A percentile compares a stretch with the other conserved stretches of the same genome.
Evolutionary conservation across 2,888 invertebrate genomes (phyloP).

Genomic region (Lysandra coridon): DNA sequence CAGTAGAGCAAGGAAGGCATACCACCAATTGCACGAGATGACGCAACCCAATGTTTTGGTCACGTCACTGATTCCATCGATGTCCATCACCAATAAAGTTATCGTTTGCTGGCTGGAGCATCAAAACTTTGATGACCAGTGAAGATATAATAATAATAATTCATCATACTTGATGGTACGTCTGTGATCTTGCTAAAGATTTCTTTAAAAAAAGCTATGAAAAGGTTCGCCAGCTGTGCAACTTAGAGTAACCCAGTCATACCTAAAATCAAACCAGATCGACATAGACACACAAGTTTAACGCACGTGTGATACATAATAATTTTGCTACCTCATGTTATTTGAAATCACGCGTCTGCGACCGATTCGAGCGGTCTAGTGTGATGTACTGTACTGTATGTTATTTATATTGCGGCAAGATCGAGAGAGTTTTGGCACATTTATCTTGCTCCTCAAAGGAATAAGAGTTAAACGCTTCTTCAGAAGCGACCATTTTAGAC

Average conservation of each 20-base stretch:
- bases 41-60: too few relatives aligned
- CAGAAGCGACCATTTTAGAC: conserved; percentile 51
- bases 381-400: background rate
- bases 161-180: too few relatives aligned
- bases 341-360: background rate
- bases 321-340: background rate
- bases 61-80: background rate
- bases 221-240: too few relatives aligned
- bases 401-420: conserved; percentile 32
- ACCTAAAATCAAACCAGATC: too few relatives aligned
- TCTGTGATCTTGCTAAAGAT: background rate
- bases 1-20: background rate
- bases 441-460: conserved; percentile 47
- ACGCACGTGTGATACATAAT: background rate
- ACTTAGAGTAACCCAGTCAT: too few relatives aligned
- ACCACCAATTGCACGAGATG: too few relatives aligned
- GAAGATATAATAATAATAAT: too few relatives aligned
- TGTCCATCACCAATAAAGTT: too few relatives aligned
- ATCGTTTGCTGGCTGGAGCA: too few relatives aligned
- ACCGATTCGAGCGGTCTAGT: background rate
- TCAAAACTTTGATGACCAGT: too few relatives aligned
- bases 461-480: conserved; percentile 61
- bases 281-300: too few relatives aligned
- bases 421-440: conserved; percentile 54
- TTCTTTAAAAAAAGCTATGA: background rate